Base-by-base conservation (phyloP, 2,113 vertebrate genomes). In the Ovibos moschatus region DNA sequence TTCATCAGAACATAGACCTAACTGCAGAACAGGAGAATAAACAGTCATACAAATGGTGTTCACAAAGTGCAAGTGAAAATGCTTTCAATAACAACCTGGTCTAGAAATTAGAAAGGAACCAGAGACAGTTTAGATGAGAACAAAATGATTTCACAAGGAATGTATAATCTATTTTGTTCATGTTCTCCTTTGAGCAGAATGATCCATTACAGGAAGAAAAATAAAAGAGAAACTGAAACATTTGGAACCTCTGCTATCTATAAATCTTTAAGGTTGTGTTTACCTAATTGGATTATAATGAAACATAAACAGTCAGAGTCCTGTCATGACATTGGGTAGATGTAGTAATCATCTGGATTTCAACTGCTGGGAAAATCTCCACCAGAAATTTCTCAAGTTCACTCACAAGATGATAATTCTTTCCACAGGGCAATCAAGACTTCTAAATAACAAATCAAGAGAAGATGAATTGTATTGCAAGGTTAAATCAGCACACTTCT, bases 381-480 rank as follows among this genome's bases (percentile, higher is more conserved):
- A 78, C 1, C 86, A 84, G 91, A 96, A 97, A 3, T 0, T 93
- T 98, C 51, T 43, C 82, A 97, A 87, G 25, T 96, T 97, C 58
- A 76, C 89, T 97, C 88, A 92, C 64, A 98, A 95, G 71, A 87
- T 36, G 2, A 60, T 12, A 89, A 55, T 36, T 78, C 40, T 89
- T 40, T 92, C 58, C 21, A 55, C 13, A 21, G n/a, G 81, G 97
- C 55, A 95, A 98, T 97, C n/a, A 94, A 7, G 30, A 87, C 47
- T 97, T 98, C 86, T 87, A 27, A 93, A 95, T 86, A 97, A 96
- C 71, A 98, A 98, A 71, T 87, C 57, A 83, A 98, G 23, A 25
- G 30, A 67, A 95, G 43, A 98, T 43, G 94, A 96, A 94, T 87
- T 97, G 27, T 36, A 86, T 71, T 82, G 78, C 95, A 96, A 94